Conservation (phyloP, 2,797 vertebrate species). For the Darevskia mixta region DNA sequence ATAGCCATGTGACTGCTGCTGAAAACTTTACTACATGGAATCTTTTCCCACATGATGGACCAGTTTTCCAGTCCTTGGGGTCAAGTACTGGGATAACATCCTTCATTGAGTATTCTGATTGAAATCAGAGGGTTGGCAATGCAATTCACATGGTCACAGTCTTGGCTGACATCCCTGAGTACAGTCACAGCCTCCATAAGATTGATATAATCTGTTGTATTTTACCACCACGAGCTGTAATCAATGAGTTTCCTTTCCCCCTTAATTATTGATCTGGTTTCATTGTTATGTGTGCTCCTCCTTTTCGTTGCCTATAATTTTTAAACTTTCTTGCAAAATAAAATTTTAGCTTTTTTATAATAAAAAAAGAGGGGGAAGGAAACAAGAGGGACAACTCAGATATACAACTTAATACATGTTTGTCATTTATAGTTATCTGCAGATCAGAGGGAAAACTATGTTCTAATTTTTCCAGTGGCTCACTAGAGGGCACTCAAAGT, state of each 20-base stretch:
- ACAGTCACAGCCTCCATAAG: not conserved
- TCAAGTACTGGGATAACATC: not conserved
- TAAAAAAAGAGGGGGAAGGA: not conserved
- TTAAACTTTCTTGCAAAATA: not conserved
- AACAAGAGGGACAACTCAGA: not conserved
- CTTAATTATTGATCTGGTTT: not conserved
- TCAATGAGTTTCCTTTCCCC: no score
- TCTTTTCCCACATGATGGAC: no score
- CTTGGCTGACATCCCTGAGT: not conserved
- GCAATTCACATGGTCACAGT: not conserved
- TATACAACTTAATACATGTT: not conserved
- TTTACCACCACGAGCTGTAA: no score
- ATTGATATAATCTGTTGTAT: not conserved
- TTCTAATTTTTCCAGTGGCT: not conserved
- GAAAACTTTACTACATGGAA: not conserved
- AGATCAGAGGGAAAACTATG: not conserved
- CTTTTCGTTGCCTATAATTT: not conserved
- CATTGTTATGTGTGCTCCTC: not conserved
- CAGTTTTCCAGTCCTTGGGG: not conserved
- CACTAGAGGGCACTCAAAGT: conserved; percentile 14
- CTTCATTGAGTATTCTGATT: not conserved
- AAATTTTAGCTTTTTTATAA: not conserved
- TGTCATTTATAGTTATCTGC: not conserved
- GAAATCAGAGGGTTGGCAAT: not conserved
- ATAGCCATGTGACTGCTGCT: not conserved